phyloP scores from a whole-genome alignment of 2,888 invertebrate species.

The Ectemnius cavifrons region DNA sequence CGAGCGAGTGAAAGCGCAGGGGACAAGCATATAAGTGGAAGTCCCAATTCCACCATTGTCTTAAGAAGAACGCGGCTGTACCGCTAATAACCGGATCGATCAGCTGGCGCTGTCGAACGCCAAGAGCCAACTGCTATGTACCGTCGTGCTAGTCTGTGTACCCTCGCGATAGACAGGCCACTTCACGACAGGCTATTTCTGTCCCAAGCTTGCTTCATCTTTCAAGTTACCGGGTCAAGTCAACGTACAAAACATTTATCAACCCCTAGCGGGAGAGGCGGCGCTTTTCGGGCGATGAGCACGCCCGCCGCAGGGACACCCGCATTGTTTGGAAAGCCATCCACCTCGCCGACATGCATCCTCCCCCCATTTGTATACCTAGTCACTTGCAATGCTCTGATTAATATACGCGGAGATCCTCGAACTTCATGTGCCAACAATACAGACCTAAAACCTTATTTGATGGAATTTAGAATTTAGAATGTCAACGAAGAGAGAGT shows the following conservation, averaged over 20 bases:
- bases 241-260: slow-evolving; percentile 61
- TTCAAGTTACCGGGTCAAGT: slow-evolving; percentile 61
- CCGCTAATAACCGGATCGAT: slow-evolving; percentile 54
- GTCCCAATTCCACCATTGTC: slow-evolving; percentile 20
- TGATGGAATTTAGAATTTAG: too few species aligned
- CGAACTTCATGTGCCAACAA: too few species aligned
- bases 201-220: slow-evolving; percentile 40
- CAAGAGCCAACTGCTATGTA: too few species aligned
- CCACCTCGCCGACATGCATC: background rate
- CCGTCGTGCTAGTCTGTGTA: slow-evolving; percentile 32
- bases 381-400: too few species aligned
- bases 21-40: slow-evolving; percentile 20
- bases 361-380: too few species aligned
- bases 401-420: too few species aligned
- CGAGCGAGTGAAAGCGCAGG: too few species aligned
- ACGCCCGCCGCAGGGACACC: background rate
- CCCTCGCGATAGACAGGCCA: slow-evolving; percentile 49
- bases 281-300: slow-evolving; percentile 23
- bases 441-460: too few species aligned
- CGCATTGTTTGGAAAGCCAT: slow-evolving; percentile 21
- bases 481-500: too few species aligned
- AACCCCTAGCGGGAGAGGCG: slow-evolving; percentile 32
- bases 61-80: slow-evolving; percentile 26
- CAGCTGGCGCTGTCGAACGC: slow-evolving; percentile 16
- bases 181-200: slow-evolving; percentile 55